Conservation (phyloP, 2,113 vertebrate genomes). For the Peromyscus maniculatus region DNA sequence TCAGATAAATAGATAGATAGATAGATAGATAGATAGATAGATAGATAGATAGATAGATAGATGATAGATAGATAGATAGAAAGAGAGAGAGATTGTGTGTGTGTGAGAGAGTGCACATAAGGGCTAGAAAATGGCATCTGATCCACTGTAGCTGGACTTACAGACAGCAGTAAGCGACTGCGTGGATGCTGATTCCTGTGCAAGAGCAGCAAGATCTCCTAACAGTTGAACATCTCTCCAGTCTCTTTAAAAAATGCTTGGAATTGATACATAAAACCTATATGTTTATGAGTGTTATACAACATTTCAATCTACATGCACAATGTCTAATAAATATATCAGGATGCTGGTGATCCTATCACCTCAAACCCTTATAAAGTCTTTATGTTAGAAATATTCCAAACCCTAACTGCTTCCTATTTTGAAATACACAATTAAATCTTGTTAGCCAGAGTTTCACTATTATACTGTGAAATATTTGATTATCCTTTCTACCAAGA, state of each 20-base stretch:
- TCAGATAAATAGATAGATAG: no score
- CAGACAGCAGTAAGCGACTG: neutral
- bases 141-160: neutral
- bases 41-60: no score
- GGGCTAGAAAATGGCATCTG: neutral
- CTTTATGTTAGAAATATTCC: neutral
- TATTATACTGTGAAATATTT: neutral
- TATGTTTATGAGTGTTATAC: neutral
- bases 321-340: neutral
- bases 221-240: neutral
- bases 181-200: neutral
- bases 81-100: neutral
- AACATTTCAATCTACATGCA: neutral
- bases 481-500: neutral
- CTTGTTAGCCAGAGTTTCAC: neutral
- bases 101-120: neutral
- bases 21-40: no score
- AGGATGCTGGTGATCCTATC: neutral
- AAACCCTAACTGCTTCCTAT: neutral
- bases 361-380: neutral
- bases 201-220: neutral
- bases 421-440: neutral
- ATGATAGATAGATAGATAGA: no score
- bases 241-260: neutral
- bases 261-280: neutral